Conservation (phyloP, 1,140 invertebrate genomes). For the Drosophila pallidifrons region DNA sequence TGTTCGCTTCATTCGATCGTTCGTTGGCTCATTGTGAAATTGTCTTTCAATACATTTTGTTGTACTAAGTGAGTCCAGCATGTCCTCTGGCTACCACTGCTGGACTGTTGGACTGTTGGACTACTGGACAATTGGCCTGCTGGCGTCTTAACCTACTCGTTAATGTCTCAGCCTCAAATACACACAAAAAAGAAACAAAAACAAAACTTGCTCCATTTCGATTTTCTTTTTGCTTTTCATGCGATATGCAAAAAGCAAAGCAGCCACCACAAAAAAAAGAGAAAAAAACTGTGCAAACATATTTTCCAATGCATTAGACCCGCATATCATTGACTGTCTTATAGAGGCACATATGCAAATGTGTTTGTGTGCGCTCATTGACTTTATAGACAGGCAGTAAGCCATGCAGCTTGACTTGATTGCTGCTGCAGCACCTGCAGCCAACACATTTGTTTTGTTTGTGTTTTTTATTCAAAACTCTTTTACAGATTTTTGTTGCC, state of each 20-base stretch:
- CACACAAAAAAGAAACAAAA: constrained; percentile 31
- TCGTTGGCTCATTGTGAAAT: constrained; percentile 68
- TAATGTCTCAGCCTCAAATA: not conserved
- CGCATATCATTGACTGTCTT: constrained; percentile 70
- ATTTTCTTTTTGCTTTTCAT: constrained; percentile 56
- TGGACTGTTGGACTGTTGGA: not conserved
- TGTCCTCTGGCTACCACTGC: constrained; percentile 38
- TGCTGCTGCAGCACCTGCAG: constrained; percentile 64
- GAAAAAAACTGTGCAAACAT: constrained; percentile 50
- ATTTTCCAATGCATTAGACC: constrained; percentile 73
- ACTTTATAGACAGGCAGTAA: constrained; percentile 28
- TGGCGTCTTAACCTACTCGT: constrained; percentile 14
- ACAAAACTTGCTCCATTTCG: constrained; percentile 72
- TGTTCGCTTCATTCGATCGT: constrained; percentile 50
- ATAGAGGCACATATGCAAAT: constrained; percentile 21
- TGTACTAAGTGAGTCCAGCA: constrained; percentile 46
- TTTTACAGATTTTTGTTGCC: constrained; percentile 25
- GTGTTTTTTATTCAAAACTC: constrained; percentile 60
- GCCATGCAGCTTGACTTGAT: constrained; percentile 37
- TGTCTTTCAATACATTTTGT: constrained; percentile 72
- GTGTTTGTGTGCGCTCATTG: constrained; percentile 38
- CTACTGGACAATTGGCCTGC: constrained; percentile 18
- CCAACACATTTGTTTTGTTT: constrained; percentile 54
- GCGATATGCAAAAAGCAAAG: constrained; percentile 68
- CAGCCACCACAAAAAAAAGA: not conserved